Percentiles rank a stretch among this genome's conserved stretches.
Evolutionary conservation across 53 echinoderm and acorn worm species (phyloP).

Genomic region (Echinarachnius parma): DNA sequence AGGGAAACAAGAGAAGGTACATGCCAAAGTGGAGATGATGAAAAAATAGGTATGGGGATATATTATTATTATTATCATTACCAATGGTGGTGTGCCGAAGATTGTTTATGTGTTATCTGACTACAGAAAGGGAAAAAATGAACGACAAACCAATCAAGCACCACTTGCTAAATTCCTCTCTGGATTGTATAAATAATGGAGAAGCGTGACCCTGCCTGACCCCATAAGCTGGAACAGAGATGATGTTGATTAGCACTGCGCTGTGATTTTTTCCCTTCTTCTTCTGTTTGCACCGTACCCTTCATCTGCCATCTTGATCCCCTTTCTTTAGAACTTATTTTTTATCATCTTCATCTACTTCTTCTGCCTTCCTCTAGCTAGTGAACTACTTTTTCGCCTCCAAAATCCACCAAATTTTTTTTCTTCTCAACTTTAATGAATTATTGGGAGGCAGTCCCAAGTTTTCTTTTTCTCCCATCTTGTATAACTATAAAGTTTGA

Average conservation of each 20-base stretch:
- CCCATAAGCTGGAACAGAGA: constrained; percentile 41
- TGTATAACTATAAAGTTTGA: too few species aligned
- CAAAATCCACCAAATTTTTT: too few species aligned
- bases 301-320: neutral
- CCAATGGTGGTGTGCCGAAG: constrained; percentile 31
- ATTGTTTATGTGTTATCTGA: constrained; percentile 50
- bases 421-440: too few species aligned
- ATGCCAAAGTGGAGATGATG: too few species aligned
- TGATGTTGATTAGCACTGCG: constrained; percentile 43
- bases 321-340: too few species aligned
- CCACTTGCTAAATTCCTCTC: constrained; percentile 47
- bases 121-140: constrained; percentile 33
- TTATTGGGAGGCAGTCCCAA: too few species aligned
- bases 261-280: neutral
- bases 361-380: neutral
- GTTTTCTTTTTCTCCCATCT: too few species aligned
- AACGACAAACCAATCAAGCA: constrained; percentile 34
- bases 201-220: constrained; percentile 42
- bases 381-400: too few species aligned
- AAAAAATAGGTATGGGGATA: constrained; percentile 43
- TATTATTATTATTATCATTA: too few species aligned
- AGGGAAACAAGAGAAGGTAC: constrained; percentile 34
- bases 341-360: neutral
- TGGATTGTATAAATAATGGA: constrained; percentile 54
- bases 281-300: neutral